Percentiles rank a stretch among this genome's conserved stretches.
These are phyloP conservation scores for Imbricaverruca yamaguchii DNA, from an alignment of 2,888 invertebrate genomes.

Conservation along the genomic window DNA sequence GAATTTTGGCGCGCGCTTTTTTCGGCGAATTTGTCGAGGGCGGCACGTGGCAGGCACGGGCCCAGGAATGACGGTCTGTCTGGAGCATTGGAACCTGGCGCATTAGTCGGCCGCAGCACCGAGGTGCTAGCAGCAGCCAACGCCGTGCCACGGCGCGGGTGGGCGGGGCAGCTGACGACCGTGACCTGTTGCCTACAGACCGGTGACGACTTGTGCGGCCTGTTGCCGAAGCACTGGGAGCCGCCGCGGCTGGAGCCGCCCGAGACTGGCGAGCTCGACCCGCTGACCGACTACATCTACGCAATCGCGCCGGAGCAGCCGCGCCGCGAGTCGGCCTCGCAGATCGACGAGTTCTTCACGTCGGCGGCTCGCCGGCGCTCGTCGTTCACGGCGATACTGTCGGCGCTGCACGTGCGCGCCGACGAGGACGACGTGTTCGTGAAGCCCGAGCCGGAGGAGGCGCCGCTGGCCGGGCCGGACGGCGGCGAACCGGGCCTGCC, in stretches of 20 bases:
- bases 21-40: too few species aligned
- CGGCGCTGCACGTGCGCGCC: constrained; percentile 6
- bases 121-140: too few species aligned
- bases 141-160: too few species aligned
- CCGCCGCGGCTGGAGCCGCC: constrained; percentile 22
- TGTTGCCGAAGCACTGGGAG: constrained; percentile 19
- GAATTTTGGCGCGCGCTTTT: too few species aligned
- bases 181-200: constrained; percentile 18
- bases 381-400: constrained; percentile 19
- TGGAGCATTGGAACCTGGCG: too few species aligned
- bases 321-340: constrained; percentile 53
- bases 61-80: too few species aligned
- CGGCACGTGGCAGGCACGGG: too few species aligned
- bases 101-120: too few species aligned
- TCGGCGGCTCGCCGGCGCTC: constrained; percentile 34
- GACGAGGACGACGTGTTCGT: constrained; percentile 20
- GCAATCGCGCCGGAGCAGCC: constrained; percentile 41
- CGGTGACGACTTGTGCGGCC: constrained; percentile 26
- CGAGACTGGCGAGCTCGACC: constrained; percentile 34
- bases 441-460: constrained; percentile 17
- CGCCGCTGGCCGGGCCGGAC: constrained; percentile 37
- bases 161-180: too few species aligned
- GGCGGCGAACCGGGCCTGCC: constrained; percentile 14
- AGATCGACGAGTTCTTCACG: constrained; percentile 58
- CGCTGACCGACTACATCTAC: constrained; percentile 31